Evolutionary conservation across 1,140 invertebrate species (phyloP), one percentile per base, ranked within the genome.

Genomic region (Ganaspis sp.): DNA sequence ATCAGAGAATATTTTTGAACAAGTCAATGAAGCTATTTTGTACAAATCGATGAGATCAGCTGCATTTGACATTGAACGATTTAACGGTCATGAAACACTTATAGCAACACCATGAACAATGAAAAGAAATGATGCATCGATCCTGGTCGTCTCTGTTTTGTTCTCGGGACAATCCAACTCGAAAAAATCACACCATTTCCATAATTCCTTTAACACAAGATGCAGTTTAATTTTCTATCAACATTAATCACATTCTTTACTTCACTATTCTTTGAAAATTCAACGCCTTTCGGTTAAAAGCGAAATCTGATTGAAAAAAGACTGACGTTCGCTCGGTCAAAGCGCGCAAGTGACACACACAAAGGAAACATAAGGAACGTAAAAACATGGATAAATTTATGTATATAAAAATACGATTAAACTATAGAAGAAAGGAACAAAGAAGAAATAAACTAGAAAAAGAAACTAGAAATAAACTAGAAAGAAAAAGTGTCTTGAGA

Each of bases 281-380:
- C 1, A 45, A n/a, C 45, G 45, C 45, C 45, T 49, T 29, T 26
- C n/a, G 40, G 19, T 58, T 73, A 71, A 42, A 70, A 9, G 71
- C 78, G 75, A 79, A 80, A 77, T 81, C 72, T 21, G 3, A 19
- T 12, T 4, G 4, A 8, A n/a, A 69, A 40, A 21, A 70, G 40
- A 19, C 38, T 76, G 77, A 64, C 78, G 86, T 90, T 90, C 86
- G 87, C 88, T 89, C 89, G 87, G 86, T 89, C 86, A 88, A 88
- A 88, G 81, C 86, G 82, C 83, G 83, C 73, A 53, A 84, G 74
- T 87, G 82, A 83, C 76, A 76, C 17, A 69, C 69, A 34, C 70
- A 26, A 70, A 53, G 73, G 8, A 40, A 19, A 38, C 40, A 74
- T 42, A 64, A 54, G 72, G 53, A 42, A 15, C 9, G 73, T 49